Evolutionary conservation across 2,888 invertebrate genomes (phyloP).

Genomic region (Nemotelus nigrinus): DNA sequence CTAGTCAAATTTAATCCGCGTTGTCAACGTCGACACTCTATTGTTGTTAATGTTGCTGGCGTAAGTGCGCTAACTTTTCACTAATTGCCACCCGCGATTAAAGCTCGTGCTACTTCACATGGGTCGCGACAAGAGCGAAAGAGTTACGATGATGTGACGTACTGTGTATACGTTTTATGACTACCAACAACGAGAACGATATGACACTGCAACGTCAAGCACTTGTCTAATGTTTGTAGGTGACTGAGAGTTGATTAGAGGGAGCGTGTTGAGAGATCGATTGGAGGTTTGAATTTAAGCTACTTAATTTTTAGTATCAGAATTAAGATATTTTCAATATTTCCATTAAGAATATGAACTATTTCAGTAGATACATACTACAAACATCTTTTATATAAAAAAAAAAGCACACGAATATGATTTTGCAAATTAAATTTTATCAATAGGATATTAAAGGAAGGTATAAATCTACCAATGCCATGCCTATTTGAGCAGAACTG

Average conservation of each 20-base stretch:
- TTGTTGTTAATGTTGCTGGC: not conserved
- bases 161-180: not conserved
- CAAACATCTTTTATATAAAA: too few relatives aligned
- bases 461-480: too few relatives aligned
- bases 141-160: not conserved
- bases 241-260: not conserved
- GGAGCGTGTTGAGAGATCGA: not conserved
- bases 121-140: not conserved
- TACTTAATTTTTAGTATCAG: not conserved
- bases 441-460: too few relatives aligned
- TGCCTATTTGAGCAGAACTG: too few relatives aligned
- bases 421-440: too few relatives aligned
- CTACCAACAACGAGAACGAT: not conserved
- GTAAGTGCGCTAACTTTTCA: not conserved
- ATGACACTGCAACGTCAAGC: not conserved
- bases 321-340: not conserved
- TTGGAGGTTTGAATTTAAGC: not conserved
- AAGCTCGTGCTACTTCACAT: conserved; percentile 1
- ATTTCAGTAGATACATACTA: too few relatives aligned
- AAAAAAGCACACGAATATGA: too few relatives aligned
- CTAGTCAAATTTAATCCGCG: too few relatives aligned
- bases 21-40: not conserved
- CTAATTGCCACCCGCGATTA: conserved; percentile 12
- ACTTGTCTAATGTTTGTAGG: not conserved
- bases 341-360: not conserved